Evolutionary conservation across 2,888 invertebrate species (phyloP).

Genomic region (Mythimna lalbum): DNA sequence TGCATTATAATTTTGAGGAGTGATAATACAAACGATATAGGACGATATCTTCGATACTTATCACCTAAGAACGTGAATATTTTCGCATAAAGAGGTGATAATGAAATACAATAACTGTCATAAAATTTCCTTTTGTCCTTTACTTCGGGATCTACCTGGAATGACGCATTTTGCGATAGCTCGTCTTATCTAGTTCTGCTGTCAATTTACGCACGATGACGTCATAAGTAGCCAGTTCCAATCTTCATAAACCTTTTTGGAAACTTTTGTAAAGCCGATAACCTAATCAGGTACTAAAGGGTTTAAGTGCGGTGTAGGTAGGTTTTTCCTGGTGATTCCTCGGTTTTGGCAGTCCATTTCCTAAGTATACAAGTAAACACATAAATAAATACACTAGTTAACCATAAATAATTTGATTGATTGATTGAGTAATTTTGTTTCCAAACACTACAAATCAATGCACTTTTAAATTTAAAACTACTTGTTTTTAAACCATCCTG

Average conservation of each 20-base stretch:
- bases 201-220: constrained; percentile 79
- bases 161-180: constrained; percentile 77
- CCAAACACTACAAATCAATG: neutral
- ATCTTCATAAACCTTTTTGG: constrained; percentile 42
- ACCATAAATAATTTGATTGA: too few species aligned
- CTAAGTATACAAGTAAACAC: too few species aligned
- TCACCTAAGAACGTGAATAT: constrained; percentile 48
- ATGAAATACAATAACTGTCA: constrained; percentile 39
- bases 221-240: constrained; percentile 68
- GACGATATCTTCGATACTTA: constrained; percentile 30
- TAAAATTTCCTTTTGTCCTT: constrained; percentile 70
- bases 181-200: constrained; percentile 75
- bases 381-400: too few species aligned
- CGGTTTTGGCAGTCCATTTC: constrained; percentile 13
- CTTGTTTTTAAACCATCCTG: neutral
- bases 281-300: constrained; percentile 19
- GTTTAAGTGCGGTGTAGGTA: constrained; percentile 37
- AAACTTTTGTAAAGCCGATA: constrained; percentile 22
- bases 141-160: constrained; percentile 71
- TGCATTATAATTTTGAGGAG: neutral
- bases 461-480: neutral
- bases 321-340: constrained; percentile 27
- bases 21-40: constrained; percentile 19
- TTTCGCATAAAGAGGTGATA: constrained; percentile 57
- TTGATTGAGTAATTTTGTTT: constrained; percentile 1